Evolutionary conservation across 2,888 invertebrate genomes (phyloP), one percentile per base, ranked within the genome.

Genomic region (Pyrrhosoma nymphula): DNA sequence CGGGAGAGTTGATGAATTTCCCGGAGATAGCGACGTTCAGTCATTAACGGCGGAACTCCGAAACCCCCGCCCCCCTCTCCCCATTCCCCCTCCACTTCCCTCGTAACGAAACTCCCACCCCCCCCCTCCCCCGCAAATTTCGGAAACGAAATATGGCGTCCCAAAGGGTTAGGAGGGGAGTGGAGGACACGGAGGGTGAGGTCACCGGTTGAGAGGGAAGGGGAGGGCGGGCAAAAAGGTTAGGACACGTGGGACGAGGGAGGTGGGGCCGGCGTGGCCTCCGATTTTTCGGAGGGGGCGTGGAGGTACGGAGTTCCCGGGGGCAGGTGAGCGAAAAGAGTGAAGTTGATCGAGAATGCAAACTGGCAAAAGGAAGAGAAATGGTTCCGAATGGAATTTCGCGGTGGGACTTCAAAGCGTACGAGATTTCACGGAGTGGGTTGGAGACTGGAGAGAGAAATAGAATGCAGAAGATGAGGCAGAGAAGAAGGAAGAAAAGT

Each of bases 181-280:
- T 30, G 91, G 93, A 95, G 95, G 60, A 69, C 18, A 82, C 69
- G 95, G 95, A 82, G 91, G 75, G 95, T 91, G 90, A 93, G 47
- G 4, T 47, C 47, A 47, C 47, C 47, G 47, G 69, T 95, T 88
- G 95, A 95, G 95, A 95, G 95, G 95, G n/a, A 95, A 95, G 95
- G 91, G 95, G 93, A 91, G 47, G 47, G 47, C 47, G 95, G 95
- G 90, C 96, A 95, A 96, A 96, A 96, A 96, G 96, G 96, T 95
- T 96, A 96, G 47, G 47, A 47, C 96, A 96, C 97, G 97, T 96
- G 96, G 16, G 88, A 8, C 2, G 47, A 47, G 47, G 47, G 88
- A 18, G 39, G 88, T 20, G 88, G 47, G 39, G 20, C 23, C 10
- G 18, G 88, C 18, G 47, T 4, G 47, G 47, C 47, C 47, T 47